Evolutionary conservation across 2,113 vertebrate genomes (phyloP).

Genomic region (Rhinogobius similis): DNA sequence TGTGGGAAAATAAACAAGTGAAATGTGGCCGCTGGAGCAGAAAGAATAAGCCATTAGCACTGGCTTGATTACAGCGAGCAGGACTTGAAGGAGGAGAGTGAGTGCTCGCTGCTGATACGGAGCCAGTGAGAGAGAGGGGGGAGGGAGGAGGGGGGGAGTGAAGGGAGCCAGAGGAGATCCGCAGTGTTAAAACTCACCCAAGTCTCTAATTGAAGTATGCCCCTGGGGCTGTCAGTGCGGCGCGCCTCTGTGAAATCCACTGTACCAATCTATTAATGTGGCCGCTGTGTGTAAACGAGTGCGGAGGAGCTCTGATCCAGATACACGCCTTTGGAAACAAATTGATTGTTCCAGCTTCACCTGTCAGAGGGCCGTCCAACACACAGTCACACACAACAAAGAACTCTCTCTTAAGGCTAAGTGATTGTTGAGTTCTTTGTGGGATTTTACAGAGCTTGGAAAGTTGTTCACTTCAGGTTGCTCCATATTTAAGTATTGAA

Average conservation of each 20-base stretch:
- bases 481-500: not conserved
- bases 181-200: slow-evolving; percentile 74
- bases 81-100: slow-evolving; percentile 78
- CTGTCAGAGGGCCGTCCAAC: slow-evolving; percentile 25
- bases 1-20: slow-evolving; percentile 99
- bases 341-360: slow-evolving; percentile 32
- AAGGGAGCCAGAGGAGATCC: slow-evolving; percentile 68
- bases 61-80: slow-evolving; percentile 98
- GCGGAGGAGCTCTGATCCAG: slow-evolving; percentile 57
- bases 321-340: slow-evolving; percentile 38
- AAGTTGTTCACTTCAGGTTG: not conserved
- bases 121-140: slow-evolving; percentile 33
- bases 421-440: slow-evolving; percentile 30
- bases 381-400: slow-evolving; percentile 10
- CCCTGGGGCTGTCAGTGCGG: slow-evolving; percentile 69
- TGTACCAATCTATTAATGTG: slow-evolving; percentile 54
- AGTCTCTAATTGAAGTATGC: slow-evolving; percentile 80
- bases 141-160: slow-evolving; percentile 22
- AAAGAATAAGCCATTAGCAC: slow-evolving; percentile 99
- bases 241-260: slow-evolving; percentile 64
- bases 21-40: slow-evolving; percentile 99
- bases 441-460: not conserved
- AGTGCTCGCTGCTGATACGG: slow-evolving; percentile 66
- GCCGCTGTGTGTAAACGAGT: slow-evolving; percentile 66
- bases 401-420: slow-evolving; percentile 25